These are phyloP conservation scores for Thaumetopoea pityocampa DNA, from an alignment of 1,140 invertebrate genomes.

Conservation along the genomic window DNA sequence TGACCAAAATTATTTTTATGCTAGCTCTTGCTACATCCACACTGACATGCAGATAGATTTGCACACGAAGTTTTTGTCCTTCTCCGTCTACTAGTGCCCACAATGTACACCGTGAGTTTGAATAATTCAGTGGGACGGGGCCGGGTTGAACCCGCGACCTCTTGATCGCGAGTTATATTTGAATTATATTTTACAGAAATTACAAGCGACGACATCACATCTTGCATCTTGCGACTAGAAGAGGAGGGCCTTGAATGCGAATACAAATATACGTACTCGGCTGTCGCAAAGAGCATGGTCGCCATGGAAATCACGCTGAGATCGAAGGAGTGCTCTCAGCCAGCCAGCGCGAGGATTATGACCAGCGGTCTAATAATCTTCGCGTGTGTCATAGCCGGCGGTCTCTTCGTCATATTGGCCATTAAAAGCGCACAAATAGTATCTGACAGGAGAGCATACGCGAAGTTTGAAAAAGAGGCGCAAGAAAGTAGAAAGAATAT, in stretches of 20 bases:
- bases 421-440: conserved; percentile 62
- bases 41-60: too few species aligned
- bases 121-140: too few species aligned
- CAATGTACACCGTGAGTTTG: too few species aligned
- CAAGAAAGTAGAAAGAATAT: conserved; percentile 45
- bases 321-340: conserved; percentile 54
- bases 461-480: conserved; percentile 66
- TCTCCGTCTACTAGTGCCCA: too few species aligned
- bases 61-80: too few species aligned
- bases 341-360: conserved; percentile 50
- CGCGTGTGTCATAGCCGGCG: conserved; percentile 57
- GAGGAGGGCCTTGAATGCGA: conserved; percentile 68
- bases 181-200: conserved; percentile 25
- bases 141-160: neutral
- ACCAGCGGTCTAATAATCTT: conserved; percentile 56
- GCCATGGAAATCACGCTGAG: conserved; percentile 60
- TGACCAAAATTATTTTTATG: too few species aligned
- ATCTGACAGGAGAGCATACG: conserved; percentile 72
- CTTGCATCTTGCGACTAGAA: conserved; percentile 62
- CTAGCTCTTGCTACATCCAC: too few species aligned
- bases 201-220: conserved; percentile 23
- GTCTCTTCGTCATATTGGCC: conserved; percentile 59
- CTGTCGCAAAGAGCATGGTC: conserved; percentile 28
- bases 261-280: conserved; percentile 69
- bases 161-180: neutral